phyloP scores from a whole-genome alignment of 2,797 vertebrate genomes.

The Taeniopygia guttata region DNA sequence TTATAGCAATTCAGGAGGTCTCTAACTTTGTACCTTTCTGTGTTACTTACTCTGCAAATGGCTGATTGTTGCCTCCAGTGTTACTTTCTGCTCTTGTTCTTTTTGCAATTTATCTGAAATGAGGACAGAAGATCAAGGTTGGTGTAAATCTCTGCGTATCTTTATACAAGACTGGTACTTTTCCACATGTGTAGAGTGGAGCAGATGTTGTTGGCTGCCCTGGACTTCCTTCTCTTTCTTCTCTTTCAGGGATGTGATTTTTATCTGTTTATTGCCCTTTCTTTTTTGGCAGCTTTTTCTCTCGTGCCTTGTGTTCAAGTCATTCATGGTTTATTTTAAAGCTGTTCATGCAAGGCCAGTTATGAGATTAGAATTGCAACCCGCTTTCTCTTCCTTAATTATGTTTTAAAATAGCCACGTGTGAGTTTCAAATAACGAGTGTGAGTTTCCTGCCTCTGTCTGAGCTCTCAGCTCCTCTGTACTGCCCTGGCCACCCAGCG shows the following conservation, averaged over 20 bases:
- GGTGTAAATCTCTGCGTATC: background rate
- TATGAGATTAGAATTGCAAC: background rate
- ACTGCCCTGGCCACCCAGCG: accelerated
- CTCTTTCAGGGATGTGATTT: background rate
- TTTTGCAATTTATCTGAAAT: conserved; percentile 71
- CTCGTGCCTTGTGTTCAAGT: background rate
- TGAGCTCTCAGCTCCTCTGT: accelerated
- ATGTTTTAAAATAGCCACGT: background rate
- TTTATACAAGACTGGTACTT: background rate
- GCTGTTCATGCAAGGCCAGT: background rate
- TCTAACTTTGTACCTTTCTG: background rate
- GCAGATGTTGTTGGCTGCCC: background rate
- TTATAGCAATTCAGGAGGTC: accelerated
- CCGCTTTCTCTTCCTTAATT: background rate
- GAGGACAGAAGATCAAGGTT: background rate
- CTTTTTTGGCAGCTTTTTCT: background rate
- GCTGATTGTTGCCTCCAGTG: conserved; percentile 51
- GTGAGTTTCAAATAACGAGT: background rate
- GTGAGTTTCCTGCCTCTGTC: background rate
- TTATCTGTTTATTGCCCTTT: background rate
- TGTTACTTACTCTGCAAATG: conserved; percentile 70
- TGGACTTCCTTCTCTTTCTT: background rate
- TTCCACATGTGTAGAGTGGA: background rate
- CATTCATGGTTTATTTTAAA: background rate
- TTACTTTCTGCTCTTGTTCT: conserved; percentile 65